These are phyloP conservation scores for Chloroceryle amazona DNA, from an alignment of 2,797 vertebrate genomes.

Conservation along the genomic window DNA sequence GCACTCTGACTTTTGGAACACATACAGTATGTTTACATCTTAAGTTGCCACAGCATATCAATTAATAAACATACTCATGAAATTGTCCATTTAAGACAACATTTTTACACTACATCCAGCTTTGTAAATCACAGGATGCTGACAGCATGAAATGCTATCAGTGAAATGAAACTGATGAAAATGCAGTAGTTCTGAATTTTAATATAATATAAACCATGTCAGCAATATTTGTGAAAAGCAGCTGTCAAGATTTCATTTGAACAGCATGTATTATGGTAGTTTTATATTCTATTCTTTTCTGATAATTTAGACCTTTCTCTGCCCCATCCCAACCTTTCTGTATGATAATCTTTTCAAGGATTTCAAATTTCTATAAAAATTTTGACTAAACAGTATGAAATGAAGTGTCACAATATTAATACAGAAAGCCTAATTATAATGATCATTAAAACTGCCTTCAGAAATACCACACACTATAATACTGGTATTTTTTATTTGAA, in stretches of 20 bases:
- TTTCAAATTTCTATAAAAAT: constrained; percentile 38
- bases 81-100: constrained; percentile 77
- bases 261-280: constrained; percentile 77
- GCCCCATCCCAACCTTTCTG: not conserved
- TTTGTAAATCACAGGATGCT: constrained; percentile 86
- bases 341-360: constrained; percentile 29
- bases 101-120: constrained; percentile 56
- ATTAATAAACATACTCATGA: constrained; percentile 77
- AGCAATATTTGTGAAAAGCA: constrained; percentile 86
- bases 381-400: constrained; percentile 18
- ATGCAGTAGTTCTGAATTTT: constrained; percentile 84
- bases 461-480: not conserved
- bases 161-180: constrained; percentile 84
- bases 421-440: constrained; percentile 52
- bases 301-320: constrained; percentile 70
- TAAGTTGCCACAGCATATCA: constrained; percentile 62
- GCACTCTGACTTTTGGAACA: constrained; percentile 10
- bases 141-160: constrained; percentile 89
- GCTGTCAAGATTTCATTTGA: constrained; percentile 82
- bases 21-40: constrained; percentile 67
- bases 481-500: constrained; percentile 8
- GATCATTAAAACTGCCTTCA: not conserved
- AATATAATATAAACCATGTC: constrained; percentile 84
- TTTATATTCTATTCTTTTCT: constrained; percentile 76
- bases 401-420: constrained; percentile 49